Base-by-base conservation (phyloP, 1,140 invertebrate species). In the Eurytemora carolleeae region DNA sequence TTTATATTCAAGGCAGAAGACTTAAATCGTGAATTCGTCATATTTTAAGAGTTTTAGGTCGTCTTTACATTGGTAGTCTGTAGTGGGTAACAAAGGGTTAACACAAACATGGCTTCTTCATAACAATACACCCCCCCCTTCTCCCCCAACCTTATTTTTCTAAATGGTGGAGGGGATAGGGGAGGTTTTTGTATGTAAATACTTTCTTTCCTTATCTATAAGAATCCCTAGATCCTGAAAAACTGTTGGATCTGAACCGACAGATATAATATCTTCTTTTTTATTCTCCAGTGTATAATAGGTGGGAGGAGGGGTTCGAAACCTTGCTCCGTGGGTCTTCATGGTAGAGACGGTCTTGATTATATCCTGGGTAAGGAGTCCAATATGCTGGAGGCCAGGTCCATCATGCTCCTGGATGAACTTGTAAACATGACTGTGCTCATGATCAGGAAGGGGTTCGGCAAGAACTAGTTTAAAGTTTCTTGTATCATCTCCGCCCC, bases 361-460 rank as follows among this genome's bases (percentile, higher is more conserved):
- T 12, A 78, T 77, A 53, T 71, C 63, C 0, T 64, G 55, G 1
- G 74, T 71, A 63, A 71, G 69, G 0, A 78, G 66, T 31, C 72
- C 77, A 57, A 78, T 70, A 64, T 78, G 77, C 63, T 78, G 76
- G 7, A 78, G 65, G 1, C 77, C 77, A 2, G 75, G 71, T 0
- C 75, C 74, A 20, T 67, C 66, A 65, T 78, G 76, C 23, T 74
- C 69, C 20, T 63, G 55, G 7, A 44, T 44, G n/a, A 44, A 44
- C 7, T 44, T 44, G 31, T 44, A 12, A n/a, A 44, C 31, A 44
- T 44, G 31, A n/a, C 31, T 44, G 31, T 44, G 31, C n/a, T 7
- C 7, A 44, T 44, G 31, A n/a, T 44, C 31, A 44, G 31, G 31
- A 12, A 44, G n/a, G n/a, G 31, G 31, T 44, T 44, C 31, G 7